Evolutionary conservation across 2,888 invertebrate species (phyloP), one percentile per base, ranked within the genome.

Genomic region (Agonopterix subpropinquella): DNA sequence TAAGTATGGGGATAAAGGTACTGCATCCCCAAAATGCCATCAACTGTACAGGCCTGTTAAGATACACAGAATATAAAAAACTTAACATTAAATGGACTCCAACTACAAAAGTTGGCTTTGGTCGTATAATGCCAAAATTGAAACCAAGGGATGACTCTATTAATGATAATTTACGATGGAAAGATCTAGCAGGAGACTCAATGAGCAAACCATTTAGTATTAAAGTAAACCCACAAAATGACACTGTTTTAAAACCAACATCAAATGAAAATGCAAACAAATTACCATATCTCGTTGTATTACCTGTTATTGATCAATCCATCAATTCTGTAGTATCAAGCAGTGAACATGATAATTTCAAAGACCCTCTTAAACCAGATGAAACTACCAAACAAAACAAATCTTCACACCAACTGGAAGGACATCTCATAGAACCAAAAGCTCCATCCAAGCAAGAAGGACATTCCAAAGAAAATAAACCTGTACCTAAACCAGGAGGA

Each of bases 1-100:
- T 82, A 59, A 85, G 80, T 58, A 73, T 87, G 47, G 87, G 87
- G 45, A 65, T 75, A 52, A 86, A 86, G 68, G 62, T 77, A 28
- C 28, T 28, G 28, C 28, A 28, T 28, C 28, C 28, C 7, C 28
- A 28, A 28, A 28, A 28, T 28, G 28, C 28, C 28, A 28, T 28
- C 28, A 28, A 28, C 28, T 28, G 28, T 28, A 77, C 64, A 50
- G 84, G 83, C 5, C 47, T 88, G 15, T 59, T 85, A 41, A 67
- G 78, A 55, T 87, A 72, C 58, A 60, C 86, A 58, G 81, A 85
- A 56, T 60, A 77, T 52, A 77, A 75, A 67, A 69, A 73, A 64
- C 70, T 87, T 41, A 70, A 73, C 41, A 65, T 86, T 46, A 44
- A 55, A 43, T 87, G 85, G 85, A 55, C 67, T 11, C 59, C 68